These are phyloP conservation scores for Karalla daura DNA, from an alignment of 2,797 vertebrate genomes.

Conservation along the genomic window DNA sequence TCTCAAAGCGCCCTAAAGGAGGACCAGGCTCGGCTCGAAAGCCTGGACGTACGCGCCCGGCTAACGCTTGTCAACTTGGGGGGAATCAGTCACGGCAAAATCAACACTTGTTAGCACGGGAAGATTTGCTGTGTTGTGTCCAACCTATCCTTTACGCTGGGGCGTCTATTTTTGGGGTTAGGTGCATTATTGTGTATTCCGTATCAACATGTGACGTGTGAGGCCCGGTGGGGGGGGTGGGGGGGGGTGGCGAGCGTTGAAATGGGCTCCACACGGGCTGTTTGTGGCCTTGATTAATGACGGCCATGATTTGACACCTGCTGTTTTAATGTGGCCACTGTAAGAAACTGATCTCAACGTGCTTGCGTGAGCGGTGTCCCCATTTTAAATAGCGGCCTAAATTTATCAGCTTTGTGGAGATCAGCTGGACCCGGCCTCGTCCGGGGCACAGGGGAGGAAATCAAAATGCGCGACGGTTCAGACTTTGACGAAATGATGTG, in stretches of 20 bases:
- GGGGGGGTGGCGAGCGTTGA: no score
- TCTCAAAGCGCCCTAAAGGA: no score
- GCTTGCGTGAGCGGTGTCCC: slow-evolving; percentile 80
- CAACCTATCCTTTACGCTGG: no score
- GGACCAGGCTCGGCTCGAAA: no score
- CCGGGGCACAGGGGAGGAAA: slow-evolving; percentile 37
- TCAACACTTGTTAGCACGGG: slow-evolving; percentile 52
- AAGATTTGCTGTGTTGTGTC: slow-evolving; percentile 54
- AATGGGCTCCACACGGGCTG: slow-evolving; percentile 32
- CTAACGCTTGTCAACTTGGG: slow-evolving; percentile 26
- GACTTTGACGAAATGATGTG: not conserved
- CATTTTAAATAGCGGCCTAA: slow-evolving; percentile 87
- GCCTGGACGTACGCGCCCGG: no score
- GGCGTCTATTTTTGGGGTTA: slow-evolving; percentile 31
- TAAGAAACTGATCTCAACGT: slow-evolving; percentile 88
- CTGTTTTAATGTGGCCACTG: slow-evolving; percentile 84
- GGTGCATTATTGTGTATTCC: slow-evolving; percentile 42
- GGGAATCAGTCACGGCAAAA: slow-evolving; percentile 50
- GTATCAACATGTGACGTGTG: slow-evolving; percentile 39
- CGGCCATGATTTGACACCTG: slow-evolving; percentile 87
- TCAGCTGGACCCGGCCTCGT: slow-evolving; percentile 72
- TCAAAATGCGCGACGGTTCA: not conserved
- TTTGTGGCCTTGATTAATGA: slow-evolving; percentile 81
- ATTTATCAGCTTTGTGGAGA: slow-evolving; percentile 87
- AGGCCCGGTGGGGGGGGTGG: no score